Evolutionary conservation across 2,113 vertebrate genomes (phyloP).

Genomic region (Potamarius usumacintae): DNA sequence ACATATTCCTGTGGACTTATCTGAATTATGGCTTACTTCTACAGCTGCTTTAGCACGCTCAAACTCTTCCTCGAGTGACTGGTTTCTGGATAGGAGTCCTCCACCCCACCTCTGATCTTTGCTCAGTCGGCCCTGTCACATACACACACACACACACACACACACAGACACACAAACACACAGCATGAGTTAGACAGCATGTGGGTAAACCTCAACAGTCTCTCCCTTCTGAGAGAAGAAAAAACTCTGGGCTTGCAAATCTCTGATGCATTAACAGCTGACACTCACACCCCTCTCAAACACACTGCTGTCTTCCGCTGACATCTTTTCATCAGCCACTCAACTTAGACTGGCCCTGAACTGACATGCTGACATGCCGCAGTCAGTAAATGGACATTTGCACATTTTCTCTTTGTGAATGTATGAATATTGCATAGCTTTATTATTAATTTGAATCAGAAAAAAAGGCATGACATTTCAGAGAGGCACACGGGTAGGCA

Average conservation of each 20-base stretch:
- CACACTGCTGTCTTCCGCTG: slow-evolving; percentile 3
- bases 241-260: slow-evolving; percentile 64
- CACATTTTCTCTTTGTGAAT: slow-evolving; percentile 32
- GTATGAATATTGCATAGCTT: slow-evolving; percentile 45
- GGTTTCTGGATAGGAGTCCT: slow-evolving; percentile 90
- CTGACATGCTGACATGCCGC: slow-evolving; percentile 40
- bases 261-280: slow-evolving; percentile 64
- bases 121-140: slow-evolving; percentile 79
- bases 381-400: slow-evolving; percentile 17
- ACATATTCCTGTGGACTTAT: neutral
- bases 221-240: slow-evolving; percentile 53
- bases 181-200: slow-evolving; percentile 52
- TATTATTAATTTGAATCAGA: slow-evolving; percentile 3
- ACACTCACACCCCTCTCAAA: neutral
- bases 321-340: slow-evolving; percentile 41
- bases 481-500: slow-evolving; percentile 17
- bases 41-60: slow-evolving; percentile 98
- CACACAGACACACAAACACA: neutral
- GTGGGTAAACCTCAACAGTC: slow-evolving; percentile 58
- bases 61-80: slow-evolving; percentile 97
- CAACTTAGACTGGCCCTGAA: slow-evolving; percentile 17
- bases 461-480: slow-evolving; percentile 32
- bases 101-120: slow-evolving; percentile 90
- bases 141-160: slow-evolving; percentile 55
- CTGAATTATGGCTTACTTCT: slow-evolving; percentile 79